Evolutionary conservation across 2,113 vertebrate genomes (phyloP).

Genomic region (Apodemus speciosus): DNA sequence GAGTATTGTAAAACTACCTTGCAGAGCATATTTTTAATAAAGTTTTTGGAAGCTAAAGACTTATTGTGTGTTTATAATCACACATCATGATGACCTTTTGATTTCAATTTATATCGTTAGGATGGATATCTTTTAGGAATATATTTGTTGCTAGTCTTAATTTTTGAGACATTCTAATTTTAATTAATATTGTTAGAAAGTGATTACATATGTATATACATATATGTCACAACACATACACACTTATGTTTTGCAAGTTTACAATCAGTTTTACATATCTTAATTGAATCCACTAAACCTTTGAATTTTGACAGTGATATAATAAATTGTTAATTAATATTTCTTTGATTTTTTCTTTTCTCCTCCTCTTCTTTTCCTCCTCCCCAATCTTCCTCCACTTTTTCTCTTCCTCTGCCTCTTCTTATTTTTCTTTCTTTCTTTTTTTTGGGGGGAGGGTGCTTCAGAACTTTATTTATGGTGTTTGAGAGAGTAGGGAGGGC

Average conservation of each 20-base stretch:
- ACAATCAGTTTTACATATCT: background rate
- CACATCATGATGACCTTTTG: background rate
- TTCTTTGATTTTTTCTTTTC: background rate
- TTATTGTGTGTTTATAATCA: background rate
- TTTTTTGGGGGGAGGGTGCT: no score
- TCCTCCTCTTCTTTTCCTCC: background rate
- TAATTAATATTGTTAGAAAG: background rate
- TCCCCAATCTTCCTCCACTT: no score
- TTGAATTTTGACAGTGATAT: background rate
- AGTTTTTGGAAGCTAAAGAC: background rate
- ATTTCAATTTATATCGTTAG: background rate
- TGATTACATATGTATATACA: background rate
- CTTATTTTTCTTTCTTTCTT: no score
- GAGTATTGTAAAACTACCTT: background rate
- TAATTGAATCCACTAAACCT: background rate
- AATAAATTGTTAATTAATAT: background rate
- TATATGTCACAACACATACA: background rate
- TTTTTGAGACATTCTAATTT: conserved; percentile 4
- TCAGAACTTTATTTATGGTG: no score
- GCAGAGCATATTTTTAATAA: background rate
- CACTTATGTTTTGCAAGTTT: background rate
- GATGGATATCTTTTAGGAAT: background rate
- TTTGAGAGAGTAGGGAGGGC: no score
- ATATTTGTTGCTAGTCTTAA: background rate
- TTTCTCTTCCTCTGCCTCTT: background rate